Percentiles rank a stretch among this genome's conserved stretches.
These are phyloP conservation scores for Muntiacus muntjak DNA, from an alignment of 2,113 vertebrate genomes.

Conservation along the genomic window DNA sequence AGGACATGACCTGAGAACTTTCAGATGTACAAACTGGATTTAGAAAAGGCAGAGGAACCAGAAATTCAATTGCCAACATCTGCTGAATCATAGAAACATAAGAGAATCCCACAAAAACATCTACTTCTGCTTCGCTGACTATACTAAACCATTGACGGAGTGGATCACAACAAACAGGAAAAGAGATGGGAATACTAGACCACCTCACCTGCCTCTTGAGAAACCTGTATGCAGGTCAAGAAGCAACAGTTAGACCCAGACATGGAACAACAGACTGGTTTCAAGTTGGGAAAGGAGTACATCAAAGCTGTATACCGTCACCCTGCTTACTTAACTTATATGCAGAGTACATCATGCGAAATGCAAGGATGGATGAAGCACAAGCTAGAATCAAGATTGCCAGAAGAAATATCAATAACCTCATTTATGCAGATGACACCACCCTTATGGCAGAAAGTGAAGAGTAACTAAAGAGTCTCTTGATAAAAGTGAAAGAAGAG, in stretches of 20 bases:
- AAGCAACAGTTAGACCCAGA: neutral
- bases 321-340: neutral
- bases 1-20: neutral
- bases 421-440: neutral
- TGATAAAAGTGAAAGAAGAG: neutral
- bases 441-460: neutral
- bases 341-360: neutral
- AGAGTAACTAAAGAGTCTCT: neutral
- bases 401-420: neutral
- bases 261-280: neutral
- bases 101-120: neutral
- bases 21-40: neutral
- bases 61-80: neutral
- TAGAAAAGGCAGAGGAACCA: neutral
- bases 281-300: neutral
- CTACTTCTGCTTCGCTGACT: neutral
- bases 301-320: neutral
- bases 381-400: neutral
- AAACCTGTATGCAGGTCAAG: neutral
- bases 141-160: neutral
- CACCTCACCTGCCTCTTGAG: neutral
- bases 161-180: neutral
- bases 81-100: neutral
- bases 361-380: neutral
- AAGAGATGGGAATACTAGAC: neutral